Conservation (phyloP, 2,113 vertebrate species). For the Mirza zaza region DNA sequence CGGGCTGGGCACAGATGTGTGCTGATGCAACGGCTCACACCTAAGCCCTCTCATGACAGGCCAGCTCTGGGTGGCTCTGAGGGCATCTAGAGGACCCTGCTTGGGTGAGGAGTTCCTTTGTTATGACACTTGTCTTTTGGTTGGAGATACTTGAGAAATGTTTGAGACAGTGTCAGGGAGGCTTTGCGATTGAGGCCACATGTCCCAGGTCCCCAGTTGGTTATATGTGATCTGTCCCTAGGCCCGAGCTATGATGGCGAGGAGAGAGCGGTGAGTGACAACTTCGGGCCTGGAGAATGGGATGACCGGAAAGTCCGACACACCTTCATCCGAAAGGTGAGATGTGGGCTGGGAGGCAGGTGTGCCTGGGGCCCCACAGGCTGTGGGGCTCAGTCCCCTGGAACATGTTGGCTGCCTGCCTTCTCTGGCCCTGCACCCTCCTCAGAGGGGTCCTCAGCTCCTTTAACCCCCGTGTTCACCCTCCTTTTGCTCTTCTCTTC, state of each 20-base stretch:
- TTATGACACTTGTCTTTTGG: neutral
- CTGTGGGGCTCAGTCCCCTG: neutral
- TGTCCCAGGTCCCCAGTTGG: neutral
- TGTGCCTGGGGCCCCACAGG: neutral
- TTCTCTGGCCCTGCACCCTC: neutral
- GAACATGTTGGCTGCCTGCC: neutral
- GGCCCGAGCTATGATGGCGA: conserved; percentile 64
- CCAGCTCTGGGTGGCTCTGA: neutral
- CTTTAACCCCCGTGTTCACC: neutral
- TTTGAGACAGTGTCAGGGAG: neutral
- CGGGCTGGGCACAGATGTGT: neutral
- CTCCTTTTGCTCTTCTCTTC: neutral
- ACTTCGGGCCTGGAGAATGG: conserved; percentile 85
- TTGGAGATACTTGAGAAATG: neutral
- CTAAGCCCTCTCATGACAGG: neutral
- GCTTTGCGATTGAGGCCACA: neutral
- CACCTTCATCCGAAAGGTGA: conserved; percentile 93
- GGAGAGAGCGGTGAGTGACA: conserved; percentile 80
- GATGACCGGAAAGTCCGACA: conserved; percentile 90
- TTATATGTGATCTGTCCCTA: conserved; percentile 23
- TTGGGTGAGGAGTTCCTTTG: neutral
- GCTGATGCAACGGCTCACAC: neutral
- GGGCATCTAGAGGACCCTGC: neutral
- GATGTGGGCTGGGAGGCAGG: neutral
- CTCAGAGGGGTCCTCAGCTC: neutral